phyloP scores from a whole-genome alignment of 2,888 invertebrate genomes.

The Salticus scenicus region DNA sequence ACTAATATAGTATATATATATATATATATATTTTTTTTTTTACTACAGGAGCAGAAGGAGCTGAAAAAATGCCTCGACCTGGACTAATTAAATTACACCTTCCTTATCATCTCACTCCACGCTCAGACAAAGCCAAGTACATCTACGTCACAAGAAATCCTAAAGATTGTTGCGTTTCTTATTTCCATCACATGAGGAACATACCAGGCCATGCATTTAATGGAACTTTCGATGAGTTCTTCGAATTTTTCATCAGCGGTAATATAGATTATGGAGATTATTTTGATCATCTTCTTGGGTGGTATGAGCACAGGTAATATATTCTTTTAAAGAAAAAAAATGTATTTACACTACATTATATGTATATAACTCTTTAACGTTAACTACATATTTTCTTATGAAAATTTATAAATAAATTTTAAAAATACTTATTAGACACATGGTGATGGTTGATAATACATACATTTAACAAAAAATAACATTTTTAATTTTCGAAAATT shows the following conservation, averaged over 20 bases:
- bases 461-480: too few species aligned
- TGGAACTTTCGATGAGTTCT: constrained; percentile 74
- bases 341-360: too few species aligned
- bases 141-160: constrained; percentile 78
- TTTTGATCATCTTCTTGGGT: constrained; percentile 66
- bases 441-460: too few species aligned
- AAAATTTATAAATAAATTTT: background rate
- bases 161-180: constrained; percentile 77
- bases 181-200: constrained; percentile 72
- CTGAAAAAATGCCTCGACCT: constrained; percentile 47
- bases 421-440: too few species aligned
- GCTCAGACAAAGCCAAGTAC: constrained; percentile 68
- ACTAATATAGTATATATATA: too few species aligned
- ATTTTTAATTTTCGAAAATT: too few species aligned
- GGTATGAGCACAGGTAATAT: constrained; percentile 69
- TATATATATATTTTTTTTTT: constrained; percentile 18
- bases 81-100: constrained; percentile 73
- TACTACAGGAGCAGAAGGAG: constrained; percentile 52
- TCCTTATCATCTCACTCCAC: constrained; percentile 71
- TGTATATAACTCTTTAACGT: too few species aligned
- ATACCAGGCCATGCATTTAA: constrained; percentile 10
- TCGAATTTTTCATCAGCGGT: constrained; percentile 75
- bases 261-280: constrained; percentile 72
- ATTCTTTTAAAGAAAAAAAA: too few species aligned
- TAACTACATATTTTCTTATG: background rate